Conservation (phyloP, 2,113 vertebrate genomes). For the Phasianus colchicus region DNA sequence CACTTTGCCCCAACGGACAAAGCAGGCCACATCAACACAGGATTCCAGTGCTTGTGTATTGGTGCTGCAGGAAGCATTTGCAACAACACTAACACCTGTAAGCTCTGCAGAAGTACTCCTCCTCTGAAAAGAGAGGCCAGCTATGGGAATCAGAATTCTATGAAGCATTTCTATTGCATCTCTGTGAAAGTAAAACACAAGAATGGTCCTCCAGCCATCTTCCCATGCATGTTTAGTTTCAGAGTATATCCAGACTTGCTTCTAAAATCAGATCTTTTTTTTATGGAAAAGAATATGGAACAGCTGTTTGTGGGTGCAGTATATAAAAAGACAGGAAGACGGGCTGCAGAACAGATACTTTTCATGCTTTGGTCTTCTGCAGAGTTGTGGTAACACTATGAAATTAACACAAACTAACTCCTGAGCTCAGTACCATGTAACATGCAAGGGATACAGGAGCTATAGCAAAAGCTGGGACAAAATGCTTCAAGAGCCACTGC, state of each 20-base stretch:
- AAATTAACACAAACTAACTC: not conserved
- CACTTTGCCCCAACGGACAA: not conserved
- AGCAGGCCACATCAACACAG: not conserved
- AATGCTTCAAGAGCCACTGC: constrained; percentile 39
- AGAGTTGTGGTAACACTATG: not conserved
- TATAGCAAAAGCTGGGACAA: constrained; percentile 52
- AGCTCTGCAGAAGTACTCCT: not conserved
- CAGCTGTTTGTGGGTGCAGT: not conserved
- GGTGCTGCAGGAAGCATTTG: not conserved
- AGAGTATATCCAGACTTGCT: not conserved
- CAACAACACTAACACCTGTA: not conserved
- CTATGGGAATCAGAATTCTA: not conserved
- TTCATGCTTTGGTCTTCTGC: not conserved
- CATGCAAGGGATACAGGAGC: not conserved
- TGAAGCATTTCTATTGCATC: not conserved
- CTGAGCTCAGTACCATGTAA: not conserved
- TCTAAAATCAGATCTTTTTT: not conserved
- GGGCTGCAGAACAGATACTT: not conserved
- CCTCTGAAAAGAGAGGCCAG: not conserved
- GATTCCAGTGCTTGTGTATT: not conserved
- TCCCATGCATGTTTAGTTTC: not conserved
- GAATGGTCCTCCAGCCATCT: not conserved
- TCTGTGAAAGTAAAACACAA: not conserved
- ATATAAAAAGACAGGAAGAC: not conserved
- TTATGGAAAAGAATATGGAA: not conserved